Conservation (phyloP, 2,113 vertebrate genomes). For the Melanostigma gelatinosum region DNA sequence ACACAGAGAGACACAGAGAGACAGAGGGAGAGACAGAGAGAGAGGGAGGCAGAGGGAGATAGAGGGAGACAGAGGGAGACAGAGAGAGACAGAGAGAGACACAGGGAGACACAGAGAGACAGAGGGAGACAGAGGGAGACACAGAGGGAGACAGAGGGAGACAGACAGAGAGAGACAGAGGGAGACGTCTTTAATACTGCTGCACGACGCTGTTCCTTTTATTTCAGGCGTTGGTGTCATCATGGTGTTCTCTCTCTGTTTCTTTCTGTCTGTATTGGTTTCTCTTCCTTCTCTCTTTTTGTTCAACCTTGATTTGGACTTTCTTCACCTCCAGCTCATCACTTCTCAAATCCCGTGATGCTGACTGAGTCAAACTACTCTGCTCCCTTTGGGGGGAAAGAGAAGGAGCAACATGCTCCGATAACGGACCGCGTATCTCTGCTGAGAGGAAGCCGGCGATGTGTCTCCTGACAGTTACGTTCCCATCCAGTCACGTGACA, state of each 20-base stretch:
- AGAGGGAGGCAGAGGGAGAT: slow-evolving; percentile 17
- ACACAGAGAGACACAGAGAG: slow-evolving; percentile 39
- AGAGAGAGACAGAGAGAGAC: slow-evolving; percentile 39
- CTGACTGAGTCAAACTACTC: background rate
- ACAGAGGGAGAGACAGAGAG: slow-evolving; percentile 32
- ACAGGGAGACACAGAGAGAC: no score
- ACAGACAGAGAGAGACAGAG: slow-evolving; percentile 3
- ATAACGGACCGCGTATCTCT: no score
- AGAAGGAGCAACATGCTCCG: no score
- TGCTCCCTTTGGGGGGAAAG: background rate
- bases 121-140: slow-evolving; percentile 31
- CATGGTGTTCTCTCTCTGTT: slow-evolving; percentile 28
- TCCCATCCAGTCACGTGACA: no score
- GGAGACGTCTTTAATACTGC: slow-evolving; percentile 75
- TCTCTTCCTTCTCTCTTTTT: background rate
- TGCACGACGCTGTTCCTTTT: slow-evolving; percentile 74
- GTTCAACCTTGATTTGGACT: slow-evolving; percentile 28
- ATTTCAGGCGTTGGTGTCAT: slow-evolving; percentile 73
- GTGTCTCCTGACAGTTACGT: no score
- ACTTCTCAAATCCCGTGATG: background rate
- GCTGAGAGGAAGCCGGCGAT: no score
- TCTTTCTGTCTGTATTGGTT: slow-evolving; percentile 17
- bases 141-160: background rate
- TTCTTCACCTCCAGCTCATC: slow-evolving; percentile 6
- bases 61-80: slow-evolving; percentile 32